Base-by-base conservation (phyloP, 2,888 invertebrate genomes). In the Cheilosia pagana region DNA sequence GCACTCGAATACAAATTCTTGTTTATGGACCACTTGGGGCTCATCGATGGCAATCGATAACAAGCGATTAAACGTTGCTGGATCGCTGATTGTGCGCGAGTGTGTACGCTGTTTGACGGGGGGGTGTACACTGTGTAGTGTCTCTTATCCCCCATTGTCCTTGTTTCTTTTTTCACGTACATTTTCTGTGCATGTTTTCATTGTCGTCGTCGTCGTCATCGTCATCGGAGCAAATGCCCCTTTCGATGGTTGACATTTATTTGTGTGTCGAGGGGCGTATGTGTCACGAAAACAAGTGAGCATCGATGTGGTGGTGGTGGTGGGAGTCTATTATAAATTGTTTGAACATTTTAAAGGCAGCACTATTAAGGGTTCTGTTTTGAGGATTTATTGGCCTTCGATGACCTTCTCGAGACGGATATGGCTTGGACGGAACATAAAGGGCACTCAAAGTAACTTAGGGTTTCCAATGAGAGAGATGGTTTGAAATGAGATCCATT, bases 1-100 rank as follows among this genome's bases (percentile, higher is more conserved):
- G 35, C 70, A 65, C 76, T 83, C 74, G 78, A 78, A 68, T 63
- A 70, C 74, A 78, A 83, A 78, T 83, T 70, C 74, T 78, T 78
- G 83, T 78, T 78, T 78, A 83, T 78, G 83, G 68, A 63, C 14
- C 83, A 78, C 83, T 83, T 78, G 83, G 74, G 74, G 43, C 63
- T 75, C 83, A 83, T 83, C 83, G 78, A 83, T 83, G 78, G 65
- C 74, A 78, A 78, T 83, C 83, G 83, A 83, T 83, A 70, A 78
- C 74, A 70, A 75, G 59, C 78, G 83, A 83, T 83, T 78, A 65
- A 78, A 83, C 75, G 68, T 75, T 75, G 63, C 78, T 70, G 55
- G 52, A 48, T 74, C 74, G 83, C 74, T 78, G 70, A 74, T 74
- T 68, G 43, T 63, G 39, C 43, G 52, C 4, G 16, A 10, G 8